These are phyloP conservation scores for Eidolon dupreanum DNA, from an alignment of 2,797 vertebrate genomes.

Conservation along the genomic window DNA sequence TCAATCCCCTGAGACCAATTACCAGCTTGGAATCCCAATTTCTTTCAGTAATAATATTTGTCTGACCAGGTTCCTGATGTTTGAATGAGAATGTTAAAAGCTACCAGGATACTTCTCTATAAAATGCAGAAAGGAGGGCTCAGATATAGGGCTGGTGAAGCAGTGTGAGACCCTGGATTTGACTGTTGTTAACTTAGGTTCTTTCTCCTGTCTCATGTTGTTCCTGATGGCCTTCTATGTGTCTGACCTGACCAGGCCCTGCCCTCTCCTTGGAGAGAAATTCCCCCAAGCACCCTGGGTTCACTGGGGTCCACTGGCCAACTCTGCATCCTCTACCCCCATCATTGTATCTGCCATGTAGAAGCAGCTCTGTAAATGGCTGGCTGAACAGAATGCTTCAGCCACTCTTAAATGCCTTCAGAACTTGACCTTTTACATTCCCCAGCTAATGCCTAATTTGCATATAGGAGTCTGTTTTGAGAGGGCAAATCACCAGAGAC, in stretches of 20 bases:
- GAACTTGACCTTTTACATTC: constrained; percentile 63
- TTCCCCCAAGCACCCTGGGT: neutral
- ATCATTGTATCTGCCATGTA: neutral
- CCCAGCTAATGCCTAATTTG: constrained; percentile 60
- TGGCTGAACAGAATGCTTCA: neutral
- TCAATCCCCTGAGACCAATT: neutral
- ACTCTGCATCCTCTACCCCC: neutral
- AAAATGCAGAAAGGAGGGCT: neutral
- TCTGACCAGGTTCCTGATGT: neutral
- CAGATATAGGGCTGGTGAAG: neutral
- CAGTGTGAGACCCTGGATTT: neutral
- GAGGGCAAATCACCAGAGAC: constrained; percentile 64
- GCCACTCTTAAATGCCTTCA: constrained; percentile 42
- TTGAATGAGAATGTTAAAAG: neutral
- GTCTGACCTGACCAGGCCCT: neutral
- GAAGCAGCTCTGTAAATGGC: constrained; percentile 15
- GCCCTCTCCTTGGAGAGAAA: neutral
- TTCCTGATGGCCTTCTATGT: neutral
- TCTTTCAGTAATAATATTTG: neutral
- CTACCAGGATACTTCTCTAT: neutral
- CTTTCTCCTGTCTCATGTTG: neutral
- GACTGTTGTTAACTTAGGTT: neutral
- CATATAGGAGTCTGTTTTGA: constrained; percentile 42
- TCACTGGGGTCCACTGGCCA: neutral
- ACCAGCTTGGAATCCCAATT: neutral